phyloP scores from a whole-genome alignment of 2,797 vertebrate species.

The Rhinogobio ventralis region DNA sequence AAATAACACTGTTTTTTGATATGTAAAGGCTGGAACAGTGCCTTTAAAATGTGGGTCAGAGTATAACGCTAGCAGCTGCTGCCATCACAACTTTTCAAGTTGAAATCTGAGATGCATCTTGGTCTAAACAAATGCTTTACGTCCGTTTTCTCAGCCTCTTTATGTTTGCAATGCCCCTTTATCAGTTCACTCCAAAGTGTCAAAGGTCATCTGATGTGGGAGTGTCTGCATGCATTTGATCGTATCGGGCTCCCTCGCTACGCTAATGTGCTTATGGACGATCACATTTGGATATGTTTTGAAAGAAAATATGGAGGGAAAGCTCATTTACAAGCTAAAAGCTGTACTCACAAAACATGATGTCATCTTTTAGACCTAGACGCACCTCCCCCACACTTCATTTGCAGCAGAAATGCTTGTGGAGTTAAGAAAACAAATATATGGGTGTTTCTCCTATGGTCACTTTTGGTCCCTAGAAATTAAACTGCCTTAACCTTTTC shows the following conservation, averaged over 20 bases:
- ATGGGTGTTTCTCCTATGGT: background rate
- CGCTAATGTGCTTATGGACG: background rate
- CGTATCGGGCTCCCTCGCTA: background rate
- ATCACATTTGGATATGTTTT: constrained; percentile 7
- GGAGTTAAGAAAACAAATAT: constrained; percentile 16
- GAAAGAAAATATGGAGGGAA: constrained; percentile 35
- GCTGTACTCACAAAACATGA: background rate
- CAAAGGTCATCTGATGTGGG: constrained; percentile 14
- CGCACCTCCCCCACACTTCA: background rate
- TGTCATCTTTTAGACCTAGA: constrained; percentile 19
- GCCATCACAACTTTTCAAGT: background rate
- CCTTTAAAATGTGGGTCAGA: constrained; percentile 45
- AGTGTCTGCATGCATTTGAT: background rate
- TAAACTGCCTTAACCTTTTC: background rate
- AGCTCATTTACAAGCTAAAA: constrained; percentile 9
- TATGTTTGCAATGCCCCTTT: background rate
- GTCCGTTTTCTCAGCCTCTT: constrained; percentile 1
- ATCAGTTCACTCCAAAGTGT: background rate
- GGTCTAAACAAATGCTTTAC: background rate
- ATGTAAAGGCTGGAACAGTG: constrained; percentile 40
- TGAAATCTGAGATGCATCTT: constrained; percentile 7
- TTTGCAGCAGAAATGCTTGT: background rate
- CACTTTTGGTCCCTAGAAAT: background rate
- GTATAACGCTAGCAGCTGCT: constrained; percentile 24
- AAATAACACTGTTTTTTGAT: constrained; percentile 32